phyloP scores from a whole-genome alignment of 2,797 vertebrate genomes.

The Hephaestus fuliginosus region DNA sequence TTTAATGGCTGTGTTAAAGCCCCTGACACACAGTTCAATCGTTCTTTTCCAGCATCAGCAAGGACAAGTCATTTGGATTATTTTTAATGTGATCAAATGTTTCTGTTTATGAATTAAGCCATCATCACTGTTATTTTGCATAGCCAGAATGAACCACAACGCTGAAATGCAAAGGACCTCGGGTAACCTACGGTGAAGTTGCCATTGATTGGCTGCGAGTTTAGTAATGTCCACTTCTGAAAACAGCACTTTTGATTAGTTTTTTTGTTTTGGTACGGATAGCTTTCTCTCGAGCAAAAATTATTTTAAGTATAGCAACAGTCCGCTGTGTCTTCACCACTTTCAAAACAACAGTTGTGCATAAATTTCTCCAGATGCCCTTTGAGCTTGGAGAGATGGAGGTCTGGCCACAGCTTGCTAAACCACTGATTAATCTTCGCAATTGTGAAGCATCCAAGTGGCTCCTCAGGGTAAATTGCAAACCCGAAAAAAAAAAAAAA shows the following conservation, averaged over 20 bases:
- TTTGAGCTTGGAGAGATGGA: conserved; percentile 8
- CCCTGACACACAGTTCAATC: not conserved
- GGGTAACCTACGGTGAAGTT: not conserved
- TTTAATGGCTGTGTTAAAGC: conserved; percentile 15
- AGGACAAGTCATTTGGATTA: not conserved
- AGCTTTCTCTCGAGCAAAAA: not conserved
- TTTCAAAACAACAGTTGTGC: conserved; percentile 7
- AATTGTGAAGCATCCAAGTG: conserved; percentile 23
- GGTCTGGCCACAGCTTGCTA: conserved; percentile 9
- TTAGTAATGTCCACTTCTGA: not conserved
- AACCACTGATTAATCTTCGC: conserved; percentile 29
- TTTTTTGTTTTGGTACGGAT: not conserved
- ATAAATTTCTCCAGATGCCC: not conserved
- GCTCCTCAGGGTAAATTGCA: not conserved
- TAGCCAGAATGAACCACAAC: too few relatives aligned
- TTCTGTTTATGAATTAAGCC: not conserved
- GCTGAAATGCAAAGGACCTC: not conserved
- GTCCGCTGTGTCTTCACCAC: not conserved
- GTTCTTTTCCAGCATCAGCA: not conserved
- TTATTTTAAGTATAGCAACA: not conserved
- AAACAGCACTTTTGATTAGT: not conserved
- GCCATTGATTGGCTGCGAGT: not conserved
- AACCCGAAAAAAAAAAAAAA: conserved; percentile 15
- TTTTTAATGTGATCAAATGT: not conserved
- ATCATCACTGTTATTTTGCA: not conserved